phyloP scores from a whole-genome alignment of 2,797 vertebrate species.

The Sciurus vulgaris region DNA sequence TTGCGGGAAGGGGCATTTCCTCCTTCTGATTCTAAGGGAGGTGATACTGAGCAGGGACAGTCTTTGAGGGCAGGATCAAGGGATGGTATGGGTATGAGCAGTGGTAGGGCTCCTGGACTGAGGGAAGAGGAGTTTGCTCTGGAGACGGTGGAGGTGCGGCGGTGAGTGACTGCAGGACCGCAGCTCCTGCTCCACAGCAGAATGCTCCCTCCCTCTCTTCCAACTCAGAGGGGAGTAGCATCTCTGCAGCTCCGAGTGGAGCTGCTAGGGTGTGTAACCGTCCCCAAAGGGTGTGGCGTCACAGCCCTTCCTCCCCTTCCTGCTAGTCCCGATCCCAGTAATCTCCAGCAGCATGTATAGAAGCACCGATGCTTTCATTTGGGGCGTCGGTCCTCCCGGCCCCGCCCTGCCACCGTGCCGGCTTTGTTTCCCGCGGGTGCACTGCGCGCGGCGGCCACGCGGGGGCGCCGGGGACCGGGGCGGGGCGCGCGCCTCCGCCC shows the following conservation, averaged over 20 bases:
- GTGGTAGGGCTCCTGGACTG: neutral
- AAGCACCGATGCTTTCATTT: neutral
- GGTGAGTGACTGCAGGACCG: fast-evolving
- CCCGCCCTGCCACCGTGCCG: neutral
- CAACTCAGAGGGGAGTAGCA: neutral
- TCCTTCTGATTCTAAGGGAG: neutral
- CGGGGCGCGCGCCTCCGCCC: neutral
- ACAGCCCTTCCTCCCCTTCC: neutral
- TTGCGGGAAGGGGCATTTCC: neutral
- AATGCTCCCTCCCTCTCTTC: neutral
- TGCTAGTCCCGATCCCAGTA: neutral
- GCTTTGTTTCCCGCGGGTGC: constrained; percentile 72
- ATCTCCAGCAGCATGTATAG: neutral
- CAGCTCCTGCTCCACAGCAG: neutral
- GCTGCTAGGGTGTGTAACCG: neutral
- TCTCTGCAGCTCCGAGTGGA: neutral
- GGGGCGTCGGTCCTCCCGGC: fast-evolving
- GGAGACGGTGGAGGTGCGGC: neutral
- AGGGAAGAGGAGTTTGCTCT: neutral
- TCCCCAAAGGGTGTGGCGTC: neutral
- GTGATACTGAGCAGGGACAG: neutral
- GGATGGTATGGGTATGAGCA: neutral
- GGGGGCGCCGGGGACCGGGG: constrained; percentile 52
- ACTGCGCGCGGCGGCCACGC: constrained; percentile 23
- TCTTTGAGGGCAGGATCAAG: neutral